Base-by-base conservation (phyloP, 1,140 invertebrate species). In the Orius insidiosus region DNA sequence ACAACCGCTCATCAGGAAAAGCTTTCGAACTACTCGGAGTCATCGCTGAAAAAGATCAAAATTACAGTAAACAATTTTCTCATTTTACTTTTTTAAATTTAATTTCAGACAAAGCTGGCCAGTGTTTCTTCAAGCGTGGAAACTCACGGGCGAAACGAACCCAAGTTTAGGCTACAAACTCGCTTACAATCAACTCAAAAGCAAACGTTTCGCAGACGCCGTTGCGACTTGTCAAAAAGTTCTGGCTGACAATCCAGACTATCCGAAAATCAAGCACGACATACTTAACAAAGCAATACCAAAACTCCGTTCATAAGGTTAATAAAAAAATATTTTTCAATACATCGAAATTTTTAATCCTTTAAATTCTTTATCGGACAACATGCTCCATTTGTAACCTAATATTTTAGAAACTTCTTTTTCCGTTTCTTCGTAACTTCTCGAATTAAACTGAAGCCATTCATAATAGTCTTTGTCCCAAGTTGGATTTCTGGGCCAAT, bases 251-350 rank as follows among this genome's bases (percentile, higher is more conserved):
- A 81, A 80, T 64, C 84, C 89, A 0, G 84, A 93, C 53, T 95
- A 90, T 68, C 81, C 86, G 0, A 82, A 85, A 53, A 82, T 97
- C 5, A 77, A 73, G 49, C 94, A 93, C 60, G 92, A 96, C 50
- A 87, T 98, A 54, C 66, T 95, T 19, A 90, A 96, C 50, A 96
- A 96, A 64, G 85, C 86, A n/a, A 74, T 88, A 51, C 72, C 72
- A 55, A 84, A 82, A 69, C 68, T 90, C 52, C 68, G 85, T 54
- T 74, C 76, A 1, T 87, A 45, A 50, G 14, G 11, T 16, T 24
- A 24, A 7, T n/a, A 24, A 24, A 24, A 24, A 24, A 4, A 24
- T 24, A 24, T 24, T 18, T n/a, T 36, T 36, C 35, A 36, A 11
- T 36, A 15, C 14, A 36, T 36, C n/a, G 35, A 36, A 36, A 36